A percentile compares a stretch with the other conserved stretches of the same genome.
These are phyloP conservation scores for Ibycter americanus DNA, from an alignment of 2,797 vertebrate genomes.

Conservation along the genomic window DNA sequence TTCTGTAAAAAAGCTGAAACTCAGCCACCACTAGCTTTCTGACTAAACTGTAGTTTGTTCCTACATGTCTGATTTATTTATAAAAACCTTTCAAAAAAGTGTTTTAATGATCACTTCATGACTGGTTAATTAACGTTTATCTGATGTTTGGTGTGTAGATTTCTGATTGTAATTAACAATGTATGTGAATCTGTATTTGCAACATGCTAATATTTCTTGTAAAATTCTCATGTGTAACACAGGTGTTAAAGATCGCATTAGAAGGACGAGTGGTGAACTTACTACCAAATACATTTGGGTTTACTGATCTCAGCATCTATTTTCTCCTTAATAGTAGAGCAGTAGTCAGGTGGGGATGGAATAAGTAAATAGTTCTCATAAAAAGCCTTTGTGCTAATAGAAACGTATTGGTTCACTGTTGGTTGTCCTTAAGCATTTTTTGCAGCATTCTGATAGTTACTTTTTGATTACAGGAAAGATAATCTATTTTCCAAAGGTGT, in stretches of 20 bases:
- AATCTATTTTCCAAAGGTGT: not conserved
- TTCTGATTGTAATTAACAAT: not conserved
- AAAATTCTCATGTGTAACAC: not conserved
- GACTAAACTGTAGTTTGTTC: not conserved
- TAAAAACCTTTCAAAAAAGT: fast-evolving
- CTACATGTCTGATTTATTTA: not conserved
- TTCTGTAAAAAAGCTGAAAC: constrained; percentile 42
- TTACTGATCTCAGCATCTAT: not conserved
- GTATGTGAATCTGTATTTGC: not conserved
- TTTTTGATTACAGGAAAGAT: not conserved
- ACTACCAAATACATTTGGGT: not conserved
- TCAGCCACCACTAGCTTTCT: not conserved
- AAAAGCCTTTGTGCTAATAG: not conserved
- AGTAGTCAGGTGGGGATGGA: not conserved
- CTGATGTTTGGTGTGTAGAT: not conserved
- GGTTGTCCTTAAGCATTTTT: not conserved
- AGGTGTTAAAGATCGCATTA: not conserved
- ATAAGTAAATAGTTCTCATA: not conserved
- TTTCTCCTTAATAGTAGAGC: not conserved
- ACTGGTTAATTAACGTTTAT: not conserved
- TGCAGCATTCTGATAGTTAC: not conserved
- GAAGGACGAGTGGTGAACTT: not conserved
- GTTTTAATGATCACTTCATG: not conserved
- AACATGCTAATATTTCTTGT: not conserved
- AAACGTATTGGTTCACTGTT: not conserved